Evolutionary conservation across 2,797 vertebrate genomes (phyloP), one percentile per base, ranked within the genome.

Genomic region (Microctenopoma stevenorrisi): DNA sequence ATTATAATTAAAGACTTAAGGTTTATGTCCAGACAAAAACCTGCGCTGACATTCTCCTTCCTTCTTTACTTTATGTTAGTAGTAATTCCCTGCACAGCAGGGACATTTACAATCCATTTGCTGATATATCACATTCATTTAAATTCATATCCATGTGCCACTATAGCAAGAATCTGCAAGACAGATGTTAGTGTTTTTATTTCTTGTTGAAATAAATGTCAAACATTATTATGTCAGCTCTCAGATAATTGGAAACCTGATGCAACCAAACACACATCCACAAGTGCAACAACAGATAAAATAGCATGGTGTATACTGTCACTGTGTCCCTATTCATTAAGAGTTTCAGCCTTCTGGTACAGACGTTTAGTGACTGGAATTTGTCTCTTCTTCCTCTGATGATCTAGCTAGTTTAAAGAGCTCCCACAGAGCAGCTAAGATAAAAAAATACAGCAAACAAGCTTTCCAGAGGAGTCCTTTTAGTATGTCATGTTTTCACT

Each of bases 341-440:
- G 65, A 68, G 59, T 76, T 77, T 81, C 55, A 85, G 56, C 50
- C 61, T 69, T 67, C 58, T 83, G 52, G 72, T 78, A 43, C 15
- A 63, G 50, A 69, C 50, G 57, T 85, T 82, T 63, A 81, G 48
- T 42, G 66, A 61, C 64, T 64, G 3, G n/a, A 79, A 64, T 67
- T 76, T 76, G 62, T 66, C 38, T 80, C 54, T 70, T 83, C 69
- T 72, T 68, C 56, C 61, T 81, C 74, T 84, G 70, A 83, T 85
- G 68, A 86, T 83, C 71, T 62, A 62, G 61, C 67, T 64, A 56
- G 64, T 79, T 81, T 82, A 61, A 44, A 65, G 51, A 48, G 53
- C 60, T 85, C 70, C 79, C 55, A 71, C 78, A 62, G 74, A 78
- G 82, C n/a, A 1, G 78, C 59, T 63, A 76, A 62, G 49, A 59